Conservation (phyloP, 2,113 vertebrate species). For the Mugil cephalus region DNA sequence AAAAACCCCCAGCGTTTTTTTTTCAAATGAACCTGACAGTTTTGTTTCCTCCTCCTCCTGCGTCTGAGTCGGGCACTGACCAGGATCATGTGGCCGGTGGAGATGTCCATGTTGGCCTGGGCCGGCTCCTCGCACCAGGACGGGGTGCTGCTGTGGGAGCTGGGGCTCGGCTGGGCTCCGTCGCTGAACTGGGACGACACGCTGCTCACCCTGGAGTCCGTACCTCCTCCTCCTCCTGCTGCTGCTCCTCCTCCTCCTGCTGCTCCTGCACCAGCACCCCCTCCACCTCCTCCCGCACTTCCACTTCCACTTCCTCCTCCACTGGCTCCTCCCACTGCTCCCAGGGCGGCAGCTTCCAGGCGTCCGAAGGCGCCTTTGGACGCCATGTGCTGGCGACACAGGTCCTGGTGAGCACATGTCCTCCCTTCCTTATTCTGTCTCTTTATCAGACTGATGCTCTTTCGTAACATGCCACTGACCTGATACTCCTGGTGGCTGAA, state of each 20-base stretch:
- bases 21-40: too few relatives aligned
- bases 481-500: conserved; percentile 96
- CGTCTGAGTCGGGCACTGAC: conserved; percentile 70
- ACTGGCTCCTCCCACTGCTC: conserved; percentile 68
- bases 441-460: too few relatives aligned
- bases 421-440: not conserved
- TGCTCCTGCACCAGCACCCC: conserved; percentile 2
- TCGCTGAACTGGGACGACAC: conserved; percentile 98
- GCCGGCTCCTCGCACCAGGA: conserved; percentile 99
- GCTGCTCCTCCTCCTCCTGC: conserved; percentile 27
- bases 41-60: too few relatives aligned
- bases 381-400: conserved; percentile 98
- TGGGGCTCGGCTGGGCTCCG: conserved; percentile 93
- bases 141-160: conserved; percentile 96
- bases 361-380: conserved; percentile 92
- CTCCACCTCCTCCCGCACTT: conserved; percentile 51
- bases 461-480: conserved; percentile 77
- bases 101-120: conserved; percentile 99
- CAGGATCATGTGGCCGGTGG: conserved; percentile 99
- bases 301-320: conserved; percentile 45
- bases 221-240: conserved; percentile 59
- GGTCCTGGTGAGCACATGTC: conserved; percentile 86
- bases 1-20: too few relatives aligned
- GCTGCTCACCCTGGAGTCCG: conserved; percentile 94
- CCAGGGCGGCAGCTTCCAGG: conserved; percentile 81